Conservation (phyloP, 2,113 vertebrate genomes). For the Petrocephalus zakoni region DNA sequence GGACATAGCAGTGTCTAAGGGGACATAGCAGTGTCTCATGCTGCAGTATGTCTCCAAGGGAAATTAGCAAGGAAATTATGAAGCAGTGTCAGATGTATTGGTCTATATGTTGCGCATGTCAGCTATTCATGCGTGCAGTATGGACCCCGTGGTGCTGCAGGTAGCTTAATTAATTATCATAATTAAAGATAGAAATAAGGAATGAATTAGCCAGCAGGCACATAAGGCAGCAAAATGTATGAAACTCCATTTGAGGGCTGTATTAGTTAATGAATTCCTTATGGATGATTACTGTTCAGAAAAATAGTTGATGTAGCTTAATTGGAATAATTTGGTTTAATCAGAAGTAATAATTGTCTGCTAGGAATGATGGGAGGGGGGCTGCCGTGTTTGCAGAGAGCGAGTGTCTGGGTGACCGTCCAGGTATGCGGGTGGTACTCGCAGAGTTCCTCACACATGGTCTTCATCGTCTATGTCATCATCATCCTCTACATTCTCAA, state of each 20-base stretch:
- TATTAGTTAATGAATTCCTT: not conserved
- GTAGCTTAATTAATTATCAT: not conserved
- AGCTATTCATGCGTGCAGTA: not conserved
- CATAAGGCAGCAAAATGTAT: not conserved
- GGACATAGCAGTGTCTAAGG: too few relatives aligned
- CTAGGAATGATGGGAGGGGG: not conserved
- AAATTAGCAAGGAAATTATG: not conserved
- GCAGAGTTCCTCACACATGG: not conserved
- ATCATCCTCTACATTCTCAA: conserved; percentile 20
- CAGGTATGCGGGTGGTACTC: conserved; percentile 14
- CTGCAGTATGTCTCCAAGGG: not conserved
- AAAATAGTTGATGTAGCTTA: too few relatives aligned
- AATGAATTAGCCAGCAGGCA: not conserved
- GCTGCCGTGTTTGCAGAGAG: conserved; percentile 6
- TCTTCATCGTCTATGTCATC: conserved; percentile 20
- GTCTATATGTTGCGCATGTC: not conserved
- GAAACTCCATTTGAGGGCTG: not conserved
- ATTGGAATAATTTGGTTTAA: not conserved
- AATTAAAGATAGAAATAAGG: not conserved
- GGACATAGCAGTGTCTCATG: not conserved
- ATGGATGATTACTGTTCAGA: not conserved
- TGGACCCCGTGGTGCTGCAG: not conserved
- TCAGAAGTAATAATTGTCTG: not conserved
- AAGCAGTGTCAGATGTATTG: not conserved
- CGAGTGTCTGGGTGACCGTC: conserved; percentile 34